A percentile compares a stretch with the other conserved stretches of the same genome.
Conservation (phyloP, 2,113 vertebrate genomes). For the Nothocercus julius region DNA sequence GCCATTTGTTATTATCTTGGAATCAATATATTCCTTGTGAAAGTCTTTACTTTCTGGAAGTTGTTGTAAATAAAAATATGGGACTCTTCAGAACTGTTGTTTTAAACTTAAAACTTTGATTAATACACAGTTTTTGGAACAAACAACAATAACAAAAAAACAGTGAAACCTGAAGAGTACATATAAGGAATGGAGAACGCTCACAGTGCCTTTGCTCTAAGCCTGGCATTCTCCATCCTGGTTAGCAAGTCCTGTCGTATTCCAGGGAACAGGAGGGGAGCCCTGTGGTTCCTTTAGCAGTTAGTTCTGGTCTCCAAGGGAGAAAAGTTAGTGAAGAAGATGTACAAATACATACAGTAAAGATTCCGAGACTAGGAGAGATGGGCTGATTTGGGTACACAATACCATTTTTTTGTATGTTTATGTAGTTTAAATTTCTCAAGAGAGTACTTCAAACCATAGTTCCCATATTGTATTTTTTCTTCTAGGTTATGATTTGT, state of each 20-base stretch:
- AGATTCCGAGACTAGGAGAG: not conserved
- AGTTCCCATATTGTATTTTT: not conserved
- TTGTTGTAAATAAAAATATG: not conserved
- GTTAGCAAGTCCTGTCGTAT: not conserved
- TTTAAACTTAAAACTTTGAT: constrained; percentile 23
- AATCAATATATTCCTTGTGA: constrained; percentile 70
- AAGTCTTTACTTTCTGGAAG: constrained; percentile 1
- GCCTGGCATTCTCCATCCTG: not conserved
- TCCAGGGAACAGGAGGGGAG: not conserved
- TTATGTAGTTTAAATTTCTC: not conserved
- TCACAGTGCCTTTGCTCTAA: not conserved
- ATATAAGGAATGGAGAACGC: not conserved
- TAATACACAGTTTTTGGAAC: constrained; percentile 21
- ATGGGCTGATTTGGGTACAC: not conserved
- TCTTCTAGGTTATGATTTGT: constrained; percentile 30
- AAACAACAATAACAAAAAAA: not conserved
- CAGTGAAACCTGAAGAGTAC: not conserved
- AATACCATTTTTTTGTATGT: not conserved
- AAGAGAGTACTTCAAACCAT: not conserved
- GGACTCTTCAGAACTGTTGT: constrained; percentile 33
- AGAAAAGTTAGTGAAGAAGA: not conserved
- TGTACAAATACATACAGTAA: not conserved
- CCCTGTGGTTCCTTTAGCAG: not conserved
- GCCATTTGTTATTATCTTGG: constrained; percentile 54
- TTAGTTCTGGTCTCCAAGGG: not conserved